These are phyloP conservation scores for Palaemon carinicauda DNA, from an alignment of 1,140 invertebrate species.

Conservation along the genomic window DNA sequence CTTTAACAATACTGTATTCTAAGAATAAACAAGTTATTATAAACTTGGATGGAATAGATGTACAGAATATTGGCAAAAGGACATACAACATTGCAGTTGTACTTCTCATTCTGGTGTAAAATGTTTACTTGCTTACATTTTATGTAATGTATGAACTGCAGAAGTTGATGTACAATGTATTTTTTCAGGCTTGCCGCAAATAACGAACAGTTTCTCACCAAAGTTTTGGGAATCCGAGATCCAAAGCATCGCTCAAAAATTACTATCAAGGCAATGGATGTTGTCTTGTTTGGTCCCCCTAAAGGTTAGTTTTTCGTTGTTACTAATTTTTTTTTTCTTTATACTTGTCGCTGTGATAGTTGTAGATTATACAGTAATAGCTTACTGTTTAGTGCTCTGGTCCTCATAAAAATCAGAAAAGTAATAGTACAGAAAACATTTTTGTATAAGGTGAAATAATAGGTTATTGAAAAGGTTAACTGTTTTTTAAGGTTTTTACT, in stretches of 20 bases:
- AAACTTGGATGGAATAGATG: no score
- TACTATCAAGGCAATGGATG: constrained; percentile 89
- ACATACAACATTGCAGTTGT: no score
- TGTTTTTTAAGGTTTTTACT: no score
- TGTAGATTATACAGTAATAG: not conserved
- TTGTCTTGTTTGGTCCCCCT: constrained; percentile 95
- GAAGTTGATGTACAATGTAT: constrained; percentile 55
- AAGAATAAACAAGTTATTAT: no score
- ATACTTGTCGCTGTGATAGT: not conserved
- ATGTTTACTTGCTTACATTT: not conserved
- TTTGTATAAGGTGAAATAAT: no score
- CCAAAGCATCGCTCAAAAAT: constrained; percentile 96
- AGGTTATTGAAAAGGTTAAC: no score
- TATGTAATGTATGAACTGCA: not conserved
- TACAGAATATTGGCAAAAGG: no score
- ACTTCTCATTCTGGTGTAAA: no score
- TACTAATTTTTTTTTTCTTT: not conserved
- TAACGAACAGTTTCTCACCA: constrained; percentile 86
- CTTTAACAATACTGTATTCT: no score
- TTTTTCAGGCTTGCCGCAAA: constrained; percentile 84
- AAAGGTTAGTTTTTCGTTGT: constrained; percentile 74
- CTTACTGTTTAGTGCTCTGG: not conserved
- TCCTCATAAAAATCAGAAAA: no score
- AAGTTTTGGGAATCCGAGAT: constrained; percentile 93
- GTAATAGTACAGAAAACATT: no score